Evolutionary conservation across 2,797 vertebrate species (phyloP).

Genomic region (Australoheros facetus): DNA sequence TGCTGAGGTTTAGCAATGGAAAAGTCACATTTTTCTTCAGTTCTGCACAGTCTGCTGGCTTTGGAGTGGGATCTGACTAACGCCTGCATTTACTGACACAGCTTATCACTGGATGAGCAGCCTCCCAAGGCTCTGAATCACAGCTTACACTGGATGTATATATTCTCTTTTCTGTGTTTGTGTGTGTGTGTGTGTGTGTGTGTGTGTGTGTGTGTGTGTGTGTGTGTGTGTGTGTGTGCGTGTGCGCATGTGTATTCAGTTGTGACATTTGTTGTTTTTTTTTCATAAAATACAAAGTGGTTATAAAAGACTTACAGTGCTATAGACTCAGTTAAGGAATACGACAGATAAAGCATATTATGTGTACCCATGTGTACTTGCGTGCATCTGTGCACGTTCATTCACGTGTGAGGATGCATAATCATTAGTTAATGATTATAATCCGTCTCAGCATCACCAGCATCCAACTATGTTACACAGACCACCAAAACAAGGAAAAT

Average conservation of each 20-base stretch:
- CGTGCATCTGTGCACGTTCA: background rate
- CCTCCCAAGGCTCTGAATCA: slow-evolving; percentile 34
- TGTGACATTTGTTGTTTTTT: background rate
- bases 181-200: background rate
- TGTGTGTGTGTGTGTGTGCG: background rate
- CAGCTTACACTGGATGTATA: slow-evolving; percentile 30
- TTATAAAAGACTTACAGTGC: slow-evolving; percentile 10
- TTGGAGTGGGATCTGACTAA: slow-evolving; percentile 56
- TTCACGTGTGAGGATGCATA: background rate
- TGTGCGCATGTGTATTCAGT: background rate
- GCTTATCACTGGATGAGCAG: slow-evolving; percentile 53
- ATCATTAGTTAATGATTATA: slow-evolving; percentile 57
- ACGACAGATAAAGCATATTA: background rate
- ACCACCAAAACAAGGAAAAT: slow-evolving; percentile 19
- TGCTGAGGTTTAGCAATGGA: slow-evolving; percentile 24
- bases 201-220: background rate
- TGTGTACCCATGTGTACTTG: background rate
- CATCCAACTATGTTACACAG: slow-evolving; percentile 16
- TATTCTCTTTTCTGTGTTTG: slow-evolving; percentile 17
- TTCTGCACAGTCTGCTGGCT: slow-evolving; percentile 52
- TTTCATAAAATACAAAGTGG: background rate
- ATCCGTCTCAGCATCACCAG: slow-evolving; percentile 34
- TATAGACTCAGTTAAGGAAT: background rate
- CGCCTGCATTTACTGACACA: slow-evolving; percentile 49
- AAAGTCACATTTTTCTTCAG: slow-evolving; percentile 41